Evolutionary conservation across 2,888 invertebrate species (phyloP), one percentile per base, ranked within the genome.

Genomic region (Oxyscelio sp.): DNA sequence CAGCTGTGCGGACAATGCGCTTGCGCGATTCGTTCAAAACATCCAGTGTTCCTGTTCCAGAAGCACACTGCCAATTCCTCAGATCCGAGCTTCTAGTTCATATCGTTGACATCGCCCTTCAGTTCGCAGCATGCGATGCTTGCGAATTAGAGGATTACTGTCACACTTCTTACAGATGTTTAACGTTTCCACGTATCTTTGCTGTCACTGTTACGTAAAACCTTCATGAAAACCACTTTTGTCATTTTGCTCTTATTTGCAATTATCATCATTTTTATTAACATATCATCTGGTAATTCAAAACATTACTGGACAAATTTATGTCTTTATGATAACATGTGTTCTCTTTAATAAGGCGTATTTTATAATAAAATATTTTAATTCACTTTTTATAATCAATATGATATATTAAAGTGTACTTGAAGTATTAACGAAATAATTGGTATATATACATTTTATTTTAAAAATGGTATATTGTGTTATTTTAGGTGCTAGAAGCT

Each of bases 1-100:
- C 93, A 92, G 92, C 92, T 92, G 92, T 88, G 87, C 85, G 88
- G 85, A 84, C 80, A 88, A 83, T 81, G 90, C 90, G 90, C 89
- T 78, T 90, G 92, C 90, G 91, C 89, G 45, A n/a, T 71, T 58
- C 40, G 54, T 58, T 83, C 73, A 63, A 59, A 83, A 83, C 77
- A 77, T 77, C 66, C 70, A 61, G 61, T 13, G 61, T 45, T 73
- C 52, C 74, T 63, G 56, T 24, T 70, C 70, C 58, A 71, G 66
- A 79, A 71, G 48, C 19, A 21, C 21, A 43, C n/a, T 11, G 15
- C n/a, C 43, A 15, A 15, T 70, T 70, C 54, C 52, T 58, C 65
- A 31, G 43, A 71, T n/a, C 27, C 50, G 59, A 73, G 79, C 54
- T 40, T 61, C 61, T 48, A 27, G 63, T 50, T 17, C 56, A 59